A percentile compares a stretch with the other conserved stretches of the same genome.
These are phyloP conservation scores for Axis porcinus DNA, from an alignment of 2,113 vertebrate species.

Conservation along the genomic window DNA sequence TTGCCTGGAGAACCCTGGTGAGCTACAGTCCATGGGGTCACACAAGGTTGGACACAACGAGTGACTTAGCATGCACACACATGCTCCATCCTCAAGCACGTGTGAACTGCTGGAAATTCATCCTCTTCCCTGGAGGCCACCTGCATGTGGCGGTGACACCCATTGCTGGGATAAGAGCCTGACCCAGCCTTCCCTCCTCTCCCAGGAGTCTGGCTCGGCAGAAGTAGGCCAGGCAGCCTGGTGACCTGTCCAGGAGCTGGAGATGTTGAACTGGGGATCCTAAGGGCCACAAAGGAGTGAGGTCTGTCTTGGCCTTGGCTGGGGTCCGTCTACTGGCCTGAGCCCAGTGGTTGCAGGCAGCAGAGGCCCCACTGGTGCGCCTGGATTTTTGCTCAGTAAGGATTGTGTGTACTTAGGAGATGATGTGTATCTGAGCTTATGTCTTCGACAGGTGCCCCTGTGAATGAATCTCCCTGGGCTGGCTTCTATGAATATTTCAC, in stretches of 20 bases:
- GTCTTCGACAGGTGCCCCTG: conserved; percentile 78
- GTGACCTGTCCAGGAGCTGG: conserved; percentile 67
- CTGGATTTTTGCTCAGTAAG: conserved; percentile 60
- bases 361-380: conserved; percentile 55
- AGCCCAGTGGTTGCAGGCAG: conserved; percentile 66
- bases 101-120: conserved; percentile 16
- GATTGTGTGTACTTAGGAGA: conserved; percentile 70
- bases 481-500: conserved; percentile 71
- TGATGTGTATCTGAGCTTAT: conserved; percentile 73
- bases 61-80: neutral
- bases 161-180: conserved; percentile 75
- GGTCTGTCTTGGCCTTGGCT: conserved; percentile 41
- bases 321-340: conserved; percentile 65
- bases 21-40: neutral
- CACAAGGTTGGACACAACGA: neutral
- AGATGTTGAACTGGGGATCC: conserved; percentile 59
- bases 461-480: conserved; percentile 66
- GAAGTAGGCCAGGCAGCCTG: conserved; percentile 68
- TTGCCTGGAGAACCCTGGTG: neutral
- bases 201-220: conserved; percentile 63
- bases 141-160: conserved; percentile 75
- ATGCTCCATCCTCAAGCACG: neutral
- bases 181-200: conserved; percentile 56
- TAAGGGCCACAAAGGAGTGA: conserved; percentile 57
- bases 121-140: conserved; percentile 73